Conservation (phyloP, 2,113 vertebrate species). For the Pteruthius melanotis region DNA sequence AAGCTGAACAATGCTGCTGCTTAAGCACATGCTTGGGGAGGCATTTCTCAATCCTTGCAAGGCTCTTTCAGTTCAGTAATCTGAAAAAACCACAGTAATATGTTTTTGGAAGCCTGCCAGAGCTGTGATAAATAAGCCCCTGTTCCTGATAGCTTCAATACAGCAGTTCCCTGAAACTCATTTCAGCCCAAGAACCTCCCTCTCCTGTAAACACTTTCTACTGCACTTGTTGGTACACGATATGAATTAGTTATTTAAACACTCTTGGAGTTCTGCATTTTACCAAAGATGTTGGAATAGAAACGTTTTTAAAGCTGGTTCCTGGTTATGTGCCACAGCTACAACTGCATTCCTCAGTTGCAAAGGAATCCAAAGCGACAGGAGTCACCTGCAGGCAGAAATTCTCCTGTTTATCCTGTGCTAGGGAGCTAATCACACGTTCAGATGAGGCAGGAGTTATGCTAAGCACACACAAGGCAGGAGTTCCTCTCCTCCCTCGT, state of each 20-base stretch:
- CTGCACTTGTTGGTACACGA: neutral
- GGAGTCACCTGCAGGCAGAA: neutral
- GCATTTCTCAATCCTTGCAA: neutral
- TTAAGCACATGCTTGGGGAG: neutral
- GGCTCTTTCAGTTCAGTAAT: neutral
- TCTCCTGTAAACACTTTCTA: neutral
- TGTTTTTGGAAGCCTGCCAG: neutral
- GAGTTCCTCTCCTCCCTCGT: neutral
- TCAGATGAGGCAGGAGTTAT: neutral
- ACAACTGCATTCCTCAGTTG: neutral
- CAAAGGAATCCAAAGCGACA: neutral
- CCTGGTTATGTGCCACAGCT: neutral
- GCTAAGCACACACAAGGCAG: neutral
- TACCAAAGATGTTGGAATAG: neutral
- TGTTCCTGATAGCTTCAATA: neutral
- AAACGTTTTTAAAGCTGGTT: neutral
- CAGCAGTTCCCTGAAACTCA: neutral
- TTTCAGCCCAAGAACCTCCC: neutral
- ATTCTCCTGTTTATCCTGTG: neutral
- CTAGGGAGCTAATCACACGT: neutral
- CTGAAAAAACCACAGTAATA: neutral
- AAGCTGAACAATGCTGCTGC: neutral
- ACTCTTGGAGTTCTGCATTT: neutral
- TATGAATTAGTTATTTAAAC: conserved; percentile 12
- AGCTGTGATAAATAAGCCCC: conserved; percentile 32